Conservation (phyloP, 2,113 vertebrate species). For the Syrrhaptes paradoxus region DNA sequence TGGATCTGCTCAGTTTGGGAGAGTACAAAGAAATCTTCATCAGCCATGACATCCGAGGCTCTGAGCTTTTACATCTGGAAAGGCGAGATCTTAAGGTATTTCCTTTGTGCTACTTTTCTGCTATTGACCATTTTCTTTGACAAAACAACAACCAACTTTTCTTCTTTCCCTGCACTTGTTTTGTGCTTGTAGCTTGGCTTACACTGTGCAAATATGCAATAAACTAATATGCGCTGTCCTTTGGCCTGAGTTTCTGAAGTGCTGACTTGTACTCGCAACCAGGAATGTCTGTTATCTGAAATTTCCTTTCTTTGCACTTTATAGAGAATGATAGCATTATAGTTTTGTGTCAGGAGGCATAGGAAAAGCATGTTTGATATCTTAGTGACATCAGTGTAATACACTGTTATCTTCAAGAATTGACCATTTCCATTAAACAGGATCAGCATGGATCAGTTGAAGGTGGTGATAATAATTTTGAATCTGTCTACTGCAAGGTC, state of each 20-base stretch:
- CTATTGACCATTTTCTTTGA: slow-evolving; percentile 72
- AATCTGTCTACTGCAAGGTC: not conserved
- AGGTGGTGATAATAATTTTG: not conserved
- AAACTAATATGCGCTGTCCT: slow-evolving; percentile 54
- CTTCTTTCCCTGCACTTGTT: slow-evolving; percentile 61
- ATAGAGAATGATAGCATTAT: not conserved
- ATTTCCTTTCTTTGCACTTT: not conserved
- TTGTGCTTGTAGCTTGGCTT: slow-evolving; percentile 80
- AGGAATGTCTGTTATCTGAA: not conserved
- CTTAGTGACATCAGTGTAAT: not conserved
- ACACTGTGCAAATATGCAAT: slow-evolving; percentile 59
- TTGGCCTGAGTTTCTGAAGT: slow-evolving; percentile 47
- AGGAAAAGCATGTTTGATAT: not conserved
- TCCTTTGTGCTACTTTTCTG: slow-evolving; percentile 81
- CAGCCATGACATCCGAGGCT: slow-evolving; percentile 98
- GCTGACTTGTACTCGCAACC: slow-evolving; percentile 49
- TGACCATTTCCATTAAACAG: not conserved
- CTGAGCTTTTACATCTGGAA: slow-evolving; percentile 99
- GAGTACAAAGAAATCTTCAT: slow-evolving; percentile 99
- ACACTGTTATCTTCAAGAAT: not conserved
- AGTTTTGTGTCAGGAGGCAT: not conserved
- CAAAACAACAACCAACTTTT: slow-evolving; percentile 62
- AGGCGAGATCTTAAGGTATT: slow-evolving; percentile 99
- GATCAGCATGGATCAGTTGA: slow-evolving; percentile 20
- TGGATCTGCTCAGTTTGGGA: slow-evolving; percentile 99